Evolutionary conservation across 1,140 invertebrate genomes (phyloP), one percentile per base, ranked within the genome.

Genomic region (Brachionus paranguensis): DNA sequence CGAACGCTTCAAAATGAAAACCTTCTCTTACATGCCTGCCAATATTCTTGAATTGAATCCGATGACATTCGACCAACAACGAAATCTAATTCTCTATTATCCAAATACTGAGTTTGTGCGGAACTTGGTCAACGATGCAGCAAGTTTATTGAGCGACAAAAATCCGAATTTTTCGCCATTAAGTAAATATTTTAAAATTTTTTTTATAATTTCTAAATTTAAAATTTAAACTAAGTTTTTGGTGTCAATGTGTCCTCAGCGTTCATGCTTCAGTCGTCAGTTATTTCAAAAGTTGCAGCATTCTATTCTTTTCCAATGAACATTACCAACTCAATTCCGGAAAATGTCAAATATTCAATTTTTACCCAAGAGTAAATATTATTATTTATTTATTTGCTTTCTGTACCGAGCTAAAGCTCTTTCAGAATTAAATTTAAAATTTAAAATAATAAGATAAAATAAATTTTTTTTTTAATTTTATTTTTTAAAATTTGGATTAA

Each of bases 11-110:
- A 81, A 64, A 60, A 64, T 81, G 10, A 81, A 43, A 43, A 81
- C 33, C 2, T 45, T 43, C 8, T 64, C 53, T 10, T 29, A 20
- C 60, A 41, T 68, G 29, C 53, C 78, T 11, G 17, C 0, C 8
- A 81, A 64, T 17, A 55, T 81, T 12, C 43, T 81, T 41, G 53
- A 64, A 24, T 14, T 64, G n/a, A 20, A 17, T 27, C 78, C 64
- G n/a, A 43, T 64, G 29, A 60, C 64, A 24, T n/a, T 27, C 5
- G 10, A 64, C 2, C 78, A 68, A 60, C 60, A 43, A 43, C 33
- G 78, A 64, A 81, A 81, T 81, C 27, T 81, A 10, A 68, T 81
- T 41, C 78, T 81, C 53, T 81, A 64, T 29, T 81, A 81, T 45
- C 78, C 78, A 3, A 81, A 81, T 29, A 65, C 29, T 64, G 37